Base-by-base conservation (phyloP, 2,113 vertebrate genomes). In the Gavialis gangeticus region DNA sequence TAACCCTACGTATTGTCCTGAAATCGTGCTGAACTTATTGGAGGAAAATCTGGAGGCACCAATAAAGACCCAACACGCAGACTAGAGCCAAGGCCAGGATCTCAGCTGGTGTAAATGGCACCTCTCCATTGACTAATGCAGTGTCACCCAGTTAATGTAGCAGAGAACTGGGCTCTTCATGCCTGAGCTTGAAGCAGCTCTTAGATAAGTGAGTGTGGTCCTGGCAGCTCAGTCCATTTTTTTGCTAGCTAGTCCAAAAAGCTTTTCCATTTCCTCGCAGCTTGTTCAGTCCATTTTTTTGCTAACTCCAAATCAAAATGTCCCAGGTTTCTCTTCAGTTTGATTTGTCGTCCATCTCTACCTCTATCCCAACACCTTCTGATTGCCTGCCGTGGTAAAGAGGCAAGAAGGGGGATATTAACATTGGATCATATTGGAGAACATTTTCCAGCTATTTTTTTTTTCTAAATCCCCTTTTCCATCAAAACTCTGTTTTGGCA, bases 401-500 rank as follows among this genome's bases (percentile, higher is more conserved):
- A 69, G 18, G 46, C 8, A 9, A 46, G 46, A 46, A 46, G 46
- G 46, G 46, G 46, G 46, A 46, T 46, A 46, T 46, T 46, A 46
- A 46, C 46, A 46, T 46, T 46, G 46, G 46, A 46, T 46, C 46
- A 46, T 46, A 46, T 46, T 46, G 46, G 46, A 46, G 46, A 46
- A 46, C 46, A 46, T 46, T 46, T 46, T 46, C 46, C 46, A 46
- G 46, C 46, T 46, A 46, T 7, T 9, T 46, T 46, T 9, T 34
- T 34, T 34, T 34, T n/a, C n/a, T n/a, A 46, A 91, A 46, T 84
- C 87, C 75, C 82, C 63, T 81, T 96, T 93, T 95, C 87, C 77
- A 93, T 2, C 93, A 89, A 96, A 95, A 79, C 91, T 94, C 89
- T 95, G 94, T 95, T 96, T 96, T 92, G 90, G 89, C 87, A 96